These are phyloP conservation scores for Halcyon leucocephala DNA, from an alignment of 2,797 vertebrate species.

Conservation along the genomic window DNA sequence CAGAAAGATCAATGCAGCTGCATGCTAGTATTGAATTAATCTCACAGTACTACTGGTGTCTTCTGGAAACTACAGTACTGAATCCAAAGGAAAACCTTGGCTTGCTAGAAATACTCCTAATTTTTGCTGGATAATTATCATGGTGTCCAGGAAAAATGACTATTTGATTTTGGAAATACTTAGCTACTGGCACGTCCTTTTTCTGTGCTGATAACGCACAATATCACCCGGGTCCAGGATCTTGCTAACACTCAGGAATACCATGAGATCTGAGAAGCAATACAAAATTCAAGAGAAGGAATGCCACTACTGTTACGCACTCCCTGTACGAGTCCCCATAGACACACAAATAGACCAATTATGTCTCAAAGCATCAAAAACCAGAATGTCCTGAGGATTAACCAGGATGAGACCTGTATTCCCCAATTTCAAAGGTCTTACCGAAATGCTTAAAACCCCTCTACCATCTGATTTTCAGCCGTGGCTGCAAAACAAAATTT, in stretches of 20 bases:
- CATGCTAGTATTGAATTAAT: constrained; percentile 24
- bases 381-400: neutral
- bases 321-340: neutral
- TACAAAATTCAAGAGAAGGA: neutral
- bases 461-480: neutral
- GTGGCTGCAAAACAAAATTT: neutral
- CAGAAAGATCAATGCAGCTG: constrained; percentile 28
- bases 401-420: neutral
- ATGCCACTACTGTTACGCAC: neutral
- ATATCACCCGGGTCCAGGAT: neutral
- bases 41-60: neutral
- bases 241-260: neutral
- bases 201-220: neutral
- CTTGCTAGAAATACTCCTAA: neutral
- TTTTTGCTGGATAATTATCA: neutral
- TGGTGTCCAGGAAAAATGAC: neutral
- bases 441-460: neutral
- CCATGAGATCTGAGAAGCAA: neutral
- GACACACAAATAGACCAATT: neutral
- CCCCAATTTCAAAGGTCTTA: neutral
- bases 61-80: constrained; percentile 16
- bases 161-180: neutral
- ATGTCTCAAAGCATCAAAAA: neutral
- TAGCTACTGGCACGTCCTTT: neutral
- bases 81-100: neutral